These are phyloP conservation scores for Plagiodera versicolora DNA, from an alignment of 2,888 invertebrate species.

Conservation along the genomic window DNA sequence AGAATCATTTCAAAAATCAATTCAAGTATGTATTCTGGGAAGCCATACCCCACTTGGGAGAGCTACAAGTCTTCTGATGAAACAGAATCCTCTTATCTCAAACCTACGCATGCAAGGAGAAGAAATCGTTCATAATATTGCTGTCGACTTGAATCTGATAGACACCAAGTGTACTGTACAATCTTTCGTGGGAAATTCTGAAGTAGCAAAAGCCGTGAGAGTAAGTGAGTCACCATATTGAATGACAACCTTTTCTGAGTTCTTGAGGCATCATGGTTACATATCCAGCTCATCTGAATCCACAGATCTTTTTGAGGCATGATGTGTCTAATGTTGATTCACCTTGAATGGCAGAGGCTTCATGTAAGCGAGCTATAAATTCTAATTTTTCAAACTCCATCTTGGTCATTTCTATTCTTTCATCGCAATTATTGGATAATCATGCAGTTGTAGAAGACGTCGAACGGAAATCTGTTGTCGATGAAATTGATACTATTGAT, in stretches of 20 bases:
- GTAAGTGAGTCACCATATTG: slow-evolving; percentile 33
- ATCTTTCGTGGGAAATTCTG: slow-evolving; percentile 36
- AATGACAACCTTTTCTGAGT: background rate
- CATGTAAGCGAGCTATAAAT: too few relatives aligned
- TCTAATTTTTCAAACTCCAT: too few relatives aligned
- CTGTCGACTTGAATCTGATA: slow-evolving; percentile 45
- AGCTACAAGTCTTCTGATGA: slow-evolving; percentile 57
- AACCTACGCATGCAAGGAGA: slow-evolving; percentile 47
- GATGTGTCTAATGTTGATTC: too few relatives aligned
- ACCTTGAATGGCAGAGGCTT: too few relatives aligned
- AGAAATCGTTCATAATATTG: slow-evolving; percentile 39
- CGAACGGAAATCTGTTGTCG: too few relatives aligned
- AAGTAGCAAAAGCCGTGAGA: slow-evolving; percentile 42
- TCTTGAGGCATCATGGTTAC: too few relatives aligned
- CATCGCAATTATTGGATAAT: too few relatives aligned
- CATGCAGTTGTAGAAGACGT: too few relatives aligned
- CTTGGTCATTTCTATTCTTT: too few relatives aligned
- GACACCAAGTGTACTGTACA: slow-evolving; percentile 47
- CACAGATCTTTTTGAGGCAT: too few relatives aligned
- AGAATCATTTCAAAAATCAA: slow-evolving; percentile 30
- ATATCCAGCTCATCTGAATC: too few relatives aligned
- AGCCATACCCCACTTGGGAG: slow-evolving; percentile 59
- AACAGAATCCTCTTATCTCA: slow-evolving; percentile 58
- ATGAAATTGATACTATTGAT: too few relatives aligned
- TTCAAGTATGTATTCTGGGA: slow-evolving; percentile 55